Percentiles rank a stretch among this genome's conserved stretches.
Evolutionary conservation across 1,140 invertebrate genomes (phyloP).

Genomic region (Drosophila elegans): DNA sequence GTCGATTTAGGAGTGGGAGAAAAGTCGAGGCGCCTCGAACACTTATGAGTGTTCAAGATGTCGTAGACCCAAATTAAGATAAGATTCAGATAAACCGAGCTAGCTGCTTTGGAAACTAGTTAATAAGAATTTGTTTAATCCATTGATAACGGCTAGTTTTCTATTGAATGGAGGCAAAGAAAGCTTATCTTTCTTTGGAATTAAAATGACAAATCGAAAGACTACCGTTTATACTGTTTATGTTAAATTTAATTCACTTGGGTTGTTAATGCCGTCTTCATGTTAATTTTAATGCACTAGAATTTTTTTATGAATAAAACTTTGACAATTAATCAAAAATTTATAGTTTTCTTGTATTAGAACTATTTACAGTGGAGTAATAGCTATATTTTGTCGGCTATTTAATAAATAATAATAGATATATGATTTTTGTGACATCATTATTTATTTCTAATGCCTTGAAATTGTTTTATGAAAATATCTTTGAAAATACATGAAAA

Average conservation of each 20-base stretch:
- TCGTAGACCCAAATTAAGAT: constrained; percentile 76
- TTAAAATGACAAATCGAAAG: constrained; percentile 19
- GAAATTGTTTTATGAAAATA: too few relatives aligned
- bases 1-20: constrained; percentile 21
- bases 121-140: constrained; percentile 21
- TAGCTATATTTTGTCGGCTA: too few relatives aligned
- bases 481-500: too few relatives aligned
- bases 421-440: too few relatives aligned
- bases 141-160: constrained; percentile 8
- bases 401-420: too few relatives aligned
- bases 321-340: too few relatives aligned
- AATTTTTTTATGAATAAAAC: too few relatives aligned
- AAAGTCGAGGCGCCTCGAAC: constrained; percentile 44
- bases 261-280: not conserved
- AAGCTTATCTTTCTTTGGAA: constrained; percentile 19
- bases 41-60: constrained; percentile 55
- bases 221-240: constrained; percentile 5
- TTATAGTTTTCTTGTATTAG: too few relatives aligned
- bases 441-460: too few relatives aligned
- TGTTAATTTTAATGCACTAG: too few relatives aligned
- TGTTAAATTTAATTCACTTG: not conserved
- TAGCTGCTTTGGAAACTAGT: constrained; percentile 14
- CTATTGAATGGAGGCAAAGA: not conserved
- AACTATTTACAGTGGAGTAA: too few relatives aligned
- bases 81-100: constrained; percentile 43